These are phyloP conservation scores for Protonibea diacanthus DNA, from an alignment of 2,797 vertebrate genomes.

Conservation along the genomic window DNA sequence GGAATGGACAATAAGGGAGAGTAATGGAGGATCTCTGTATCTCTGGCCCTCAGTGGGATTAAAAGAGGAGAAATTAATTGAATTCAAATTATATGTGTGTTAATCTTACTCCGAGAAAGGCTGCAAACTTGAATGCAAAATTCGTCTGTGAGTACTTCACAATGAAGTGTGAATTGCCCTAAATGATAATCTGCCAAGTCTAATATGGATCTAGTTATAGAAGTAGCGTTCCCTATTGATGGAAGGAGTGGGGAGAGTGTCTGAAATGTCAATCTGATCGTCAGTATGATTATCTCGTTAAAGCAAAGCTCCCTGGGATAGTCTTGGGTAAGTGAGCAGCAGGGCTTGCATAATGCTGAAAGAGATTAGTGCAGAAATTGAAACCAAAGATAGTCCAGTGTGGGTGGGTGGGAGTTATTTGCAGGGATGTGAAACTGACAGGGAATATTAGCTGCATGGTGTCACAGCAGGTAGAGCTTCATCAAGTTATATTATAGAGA, in stretches of 20 bases:
- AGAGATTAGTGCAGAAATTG: constrained; percentile 73
- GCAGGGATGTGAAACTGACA: constrained; percentile 72
- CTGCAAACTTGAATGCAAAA: constrained; percentile 70
- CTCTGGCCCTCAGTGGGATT: constrained; percentile 69
- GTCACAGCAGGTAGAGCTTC: constrained; percentile 73
- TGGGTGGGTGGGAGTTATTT: constrained; percentile 64
- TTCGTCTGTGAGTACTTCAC: constrained; percentile 63
- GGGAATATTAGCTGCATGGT: constrained; percentile 72
- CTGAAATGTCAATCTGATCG: constrained; percentile 82
- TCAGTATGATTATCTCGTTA: constrained; percentile 78
- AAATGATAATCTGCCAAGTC: constrained; percentile 80
- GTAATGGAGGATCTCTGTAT: constrained; percentile 75
- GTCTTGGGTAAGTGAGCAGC: constrained; percentile 78
- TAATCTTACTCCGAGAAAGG: constrained; percentile 75
- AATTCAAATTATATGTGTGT: constrained; percentile 79
- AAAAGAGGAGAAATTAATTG: constrained; percentile 76
- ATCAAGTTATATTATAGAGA: constrained; percentile 57
- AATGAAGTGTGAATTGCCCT: constrained; percentile 75
- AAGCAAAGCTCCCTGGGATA: constrained; percentile 77
- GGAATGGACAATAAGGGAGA: constrained; percentile 64
- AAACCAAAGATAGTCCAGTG: constrained; percentile 77
- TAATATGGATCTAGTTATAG: constrained; percentile 74
- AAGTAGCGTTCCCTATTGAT: constrained; percentile 69
- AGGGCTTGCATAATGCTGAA: constrained; percentile 65
- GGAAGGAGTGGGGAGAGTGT: constrained; percentile 69